These are phyloP conservation scores for Drosophila kurseongensis DNA, from an alignment of 1,140 invertebrate genomes.

Conservation along the genomic window DNA sequence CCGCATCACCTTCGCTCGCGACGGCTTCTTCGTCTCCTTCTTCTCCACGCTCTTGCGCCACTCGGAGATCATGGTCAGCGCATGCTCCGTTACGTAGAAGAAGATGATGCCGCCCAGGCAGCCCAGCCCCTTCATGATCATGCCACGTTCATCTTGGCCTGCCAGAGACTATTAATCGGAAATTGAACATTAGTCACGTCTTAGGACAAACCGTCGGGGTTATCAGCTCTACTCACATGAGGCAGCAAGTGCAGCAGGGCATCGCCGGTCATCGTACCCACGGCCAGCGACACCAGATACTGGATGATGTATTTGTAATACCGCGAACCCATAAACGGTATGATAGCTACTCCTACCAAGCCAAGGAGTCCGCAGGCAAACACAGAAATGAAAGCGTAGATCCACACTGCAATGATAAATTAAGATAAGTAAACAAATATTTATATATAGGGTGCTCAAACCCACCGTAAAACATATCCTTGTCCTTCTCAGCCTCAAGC, in stretches of 20 bases:
- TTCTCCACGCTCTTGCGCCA: slow-evolving; percentile 89
- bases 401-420: slow-evolving; percentile 88
- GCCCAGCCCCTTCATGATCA: slow-evolving; percentile 93
- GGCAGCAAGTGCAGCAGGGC: slow-evolving; percentile 96
- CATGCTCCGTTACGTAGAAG: slow-evolving; percentile 94
- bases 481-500: slow-evolving; percentile 37
- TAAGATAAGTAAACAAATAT: neutral
- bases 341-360: slow-evolving; percentile 92
- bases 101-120: slow-evolving; percentile 93
- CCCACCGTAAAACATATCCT: slow-evolving; percentile 76
- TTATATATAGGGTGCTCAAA: no score
- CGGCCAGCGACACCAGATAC: slow-evolving; percentile 95
- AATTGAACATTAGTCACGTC: neutral
- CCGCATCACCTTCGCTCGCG: slow-evolving; percentile 87
- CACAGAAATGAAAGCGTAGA: slow-evolving; percentile 92
- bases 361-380: slow-evolving; percentile 93
- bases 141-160: slow-evolving; percentile 84
- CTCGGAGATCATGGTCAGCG: slow-evolving; percentile 91
- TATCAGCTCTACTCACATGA: slow-evolving; percentile 88
- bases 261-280: slow-evolving; percentile 96
- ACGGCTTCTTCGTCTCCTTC: slow-evolving; percentile 86
- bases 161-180: slow-evolving; percentile 60
- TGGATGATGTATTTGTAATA: slow-evolving; percentile 96
- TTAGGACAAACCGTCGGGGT: neutral
- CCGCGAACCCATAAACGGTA: slow-evolving; percentile 94